Conservation (phyloP, 1,140 invertebrate species). For the Geopemphigus sp. region DNA sequence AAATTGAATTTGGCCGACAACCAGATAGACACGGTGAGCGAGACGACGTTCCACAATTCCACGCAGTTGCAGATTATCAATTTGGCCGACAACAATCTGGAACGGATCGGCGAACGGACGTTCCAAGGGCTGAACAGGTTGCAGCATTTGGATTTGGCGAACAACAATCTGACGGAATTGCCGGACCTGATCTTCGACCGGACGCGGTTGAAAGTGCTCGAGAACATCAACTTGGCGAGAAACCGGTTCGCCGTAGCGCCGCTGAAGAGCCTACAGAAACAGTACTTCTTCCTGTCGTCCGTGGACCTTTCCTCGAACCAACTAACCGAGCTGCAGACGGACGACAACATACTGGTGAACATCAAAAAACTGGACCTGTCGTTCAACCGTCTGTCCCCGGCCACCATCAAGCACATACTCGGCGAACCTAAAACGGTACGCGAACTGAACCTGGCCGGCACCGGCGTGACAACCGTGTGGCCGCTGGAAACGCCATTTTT, state of each 20-base stretch:
- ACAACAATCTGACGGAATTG: constrained; percentile 72
- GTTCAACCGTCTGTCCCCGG: constrained; percentile 74
- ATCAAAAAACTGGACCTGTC: constrained; percentile 84
- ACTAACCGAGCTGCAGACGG: constrained; percentile 73
- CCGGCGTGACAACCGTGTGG: constrained; percentile 67
- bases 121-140: constrained; percentile 79
- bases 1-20: constrained; percentile 70
- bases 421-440: constrained; percentile 85
- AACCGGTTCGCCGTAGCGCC: constrained; percentile 79
- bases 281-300: constrained; percentile 75
- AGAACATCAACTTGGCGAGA: constrained; percentile 74
- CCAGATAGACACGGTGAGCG: constrained; percentile 73
- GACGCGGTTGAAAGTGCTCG: constrained; percentile 72
- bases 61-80: constrained; percentile 79
- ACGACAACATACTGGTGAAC: constrained; percentile 81
- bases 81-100: constrained; percentile 72
- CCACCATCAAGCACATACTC: constrained; percentile 72
- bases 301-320: constrained; percentile 78
- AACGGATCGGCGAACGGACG: constrained; percentile 71
- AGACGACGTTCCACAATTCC: constrained; percentile 86
- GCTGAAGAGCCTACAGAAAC: constrained; percentile 72
- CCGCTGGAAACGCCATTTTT: constrained; percentile 85
- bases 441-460: constrained; percentile 75
- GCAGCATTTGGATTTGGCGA: constrained; percentile 70
- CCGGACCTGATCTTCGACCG: constrained; percentile 83